Conservation (phyloP, 37 sponge, comb jelly and placozoan genomes). For the Haliclona indistincta region DNA sequence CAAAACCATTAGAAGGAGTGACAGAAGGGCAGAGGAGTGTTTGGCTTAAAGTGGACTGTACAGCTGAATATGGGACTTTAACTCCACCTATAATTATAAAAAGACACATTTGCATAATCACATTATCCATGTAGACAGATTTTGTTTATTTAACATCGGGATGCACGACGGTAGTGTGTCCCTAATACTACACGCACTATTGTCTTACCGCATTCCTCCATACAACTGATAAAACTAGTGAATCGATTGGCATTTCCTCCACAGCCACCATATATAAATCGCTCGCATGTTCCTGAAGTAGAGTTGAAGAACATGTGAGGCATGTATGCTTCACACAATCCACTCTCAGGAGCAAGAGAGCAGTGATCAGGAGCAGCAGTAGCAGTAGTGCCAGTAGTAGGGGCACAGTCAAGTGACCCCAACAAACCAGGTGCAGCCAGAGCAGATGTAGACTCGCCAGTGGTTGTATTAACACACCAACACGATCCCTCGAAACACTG, state of each 20-base stretch:
- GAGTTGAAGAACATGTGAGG: slow-evolving; percentile 43
- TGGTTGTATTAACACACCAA: slow-evolving; percentile 56
- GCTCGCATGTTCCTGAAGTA: slow-evolving; percentile 31
- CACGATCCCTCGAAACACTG: slow-evolving; percentile 57
- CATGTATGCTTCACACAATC: not conserved
- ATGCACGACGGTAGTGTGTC: no score
- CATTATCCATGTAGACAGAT: no score
- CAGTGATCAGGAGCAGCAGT: not conserved
- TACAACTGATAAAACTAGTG: not conserved
- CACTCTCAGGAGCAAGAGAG: not conserved
- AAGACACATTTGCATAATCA: not conserved
- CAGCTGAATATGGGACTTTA: not conserved
- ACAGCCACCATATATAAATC: slow-evolving; percentile 49
- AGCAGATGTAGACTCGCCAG: slow-evolving; percentile 29
- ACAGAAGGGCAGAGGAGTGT: not conserved
- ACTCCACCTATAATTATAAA: slow-evolving; percentile 3
- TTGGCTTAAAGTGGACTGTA: not conserved
- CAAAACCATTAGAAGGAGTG: slow-evolving; percentile 1
- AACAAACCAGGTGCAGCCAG: slow-evolving; percentile 1
- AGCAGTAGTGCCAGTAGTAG: slow-evolving; percentile 7
- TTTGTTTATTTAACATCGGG: no score
- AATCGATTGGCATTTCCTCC: slow-evolving; percentile 49
- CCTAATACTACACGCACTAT: not conserved
- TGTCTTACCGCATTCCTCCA: not conserved
- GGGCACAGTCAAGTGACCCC: slow-evolving; percentile 11